Conservation (phyloP, 1,140 invertebrate species). For the Varroa destructor region DNA sequence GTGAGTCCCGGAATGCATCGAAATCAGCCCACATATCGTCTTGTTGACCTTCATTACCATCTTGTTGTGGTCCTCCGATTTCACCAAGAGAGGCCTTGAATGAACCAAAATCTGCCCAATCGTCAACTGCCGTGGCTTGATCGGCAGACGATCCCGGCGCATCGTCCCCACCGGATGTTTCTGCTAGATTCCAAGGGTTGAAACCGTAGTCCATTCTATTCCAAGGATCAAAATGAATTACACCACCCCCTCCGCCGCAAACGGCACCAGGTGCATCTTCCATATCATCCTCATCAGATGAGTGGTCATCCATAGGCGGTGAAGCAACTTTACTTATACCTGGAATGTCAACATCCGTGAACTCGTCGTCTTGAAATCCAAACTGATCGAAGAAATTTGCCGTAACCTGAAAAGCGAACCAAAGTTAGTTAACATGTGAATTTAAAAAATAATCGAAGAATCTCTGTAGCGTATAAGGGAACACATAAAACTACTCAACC, state of each 20-base stretch:
- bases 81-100: background rate
- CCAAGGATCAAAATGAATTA: background rate
- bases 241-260: too few species aligned
- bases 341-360: conserved; percentile 22
- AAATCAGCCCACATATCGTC: conserved; percentile 9
- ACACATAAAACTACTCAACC: too few species aligned
- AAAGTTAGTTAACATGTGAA: background rate
- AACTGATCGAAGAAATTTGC: conserved; percentile 13
- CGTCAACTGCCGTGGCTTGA: background rate
- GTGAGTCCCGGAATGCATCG: background rate
- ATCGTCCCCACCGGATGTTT: conserved; percentile 10
- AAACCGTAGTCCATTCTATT: conserved; percentile 26
- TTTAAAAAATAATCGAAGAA: too few species aligned
- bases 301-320: conserved; percentile 23
- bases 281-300: conserved; percentile 17
- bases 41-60: background rate
- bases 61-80: background rate
- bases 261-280: background rate
- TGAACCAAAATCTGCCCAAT: conserved; percentile 19
- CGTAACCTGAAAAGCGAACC: background rate
- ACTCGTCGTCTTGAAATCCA: conserved; percentile 24
- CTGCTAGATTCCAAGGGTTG: conserved; percentile 24
- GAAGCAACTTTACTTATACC: conserved; percentile 12
- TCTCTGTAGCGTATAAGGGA: too few species aligned
- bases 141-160: background rate